Percentiles rank a stretch among this genome's conserved stretches.
Conservation (phyloP, 2,113 vertebrate species). For the Corynorhinus townsendii region DNA sequence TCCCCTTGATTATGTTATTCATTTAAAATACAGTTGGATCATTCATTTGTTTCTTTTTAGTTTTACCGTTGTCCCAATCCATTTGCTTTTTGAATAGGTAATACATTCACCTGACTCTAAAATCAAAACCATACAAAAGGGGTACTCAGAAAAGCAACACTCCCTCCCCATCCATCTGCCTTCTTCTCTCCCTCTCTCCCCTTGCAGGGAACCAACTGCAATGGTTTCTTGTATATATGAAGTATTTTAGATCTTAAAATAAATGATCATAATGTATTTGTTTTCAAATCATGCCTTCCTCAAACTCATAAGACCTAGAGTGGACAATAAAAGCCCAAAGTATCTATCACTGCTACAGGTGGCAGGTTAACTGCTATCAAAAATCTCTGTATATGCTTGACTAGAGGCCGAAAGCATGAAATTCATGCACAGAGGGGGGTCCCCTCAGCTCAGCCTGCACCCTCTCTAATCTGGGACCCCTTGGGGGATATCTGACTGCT, state of each 20-base stretch:
- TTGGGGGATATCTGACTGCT: no score
- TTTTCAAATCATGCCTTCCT: background rate
- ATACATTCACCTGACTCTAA: background rate
- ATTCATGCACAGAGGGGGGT: no score
- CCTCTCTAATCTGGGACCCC: no score
- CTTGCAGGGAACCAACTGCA: background rate
- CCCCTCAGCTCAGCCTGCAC: no score
- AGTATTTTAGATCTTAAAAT: background rate
- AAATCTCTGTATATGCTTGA: background rate
- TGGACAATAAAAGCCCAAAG: background rate
- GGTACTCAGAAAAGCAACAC: background rate
- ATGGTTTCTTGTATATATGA: background rate
- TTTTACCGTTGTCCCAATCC: background rate
- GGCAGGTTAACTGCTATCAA: background rate
- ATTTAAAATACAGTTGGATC: background rate
- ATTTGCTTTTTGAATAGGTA: background rate
- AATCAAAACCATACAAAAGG: background rate
- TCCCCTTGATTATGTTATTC: background rate
- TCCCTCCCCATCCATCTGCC: background rate
- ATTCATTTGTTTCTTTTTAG: background rate
- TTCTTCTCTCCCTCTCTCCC: no score
- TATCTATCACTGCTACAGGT: background rate
- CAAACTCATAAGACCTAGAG: background rate
- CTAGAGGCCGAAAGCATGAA: no score
- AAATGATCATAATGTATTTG: background rate